A percentile compares a stretch with the other conserved stretches of the same genome.
Evolutionary conservation across 2,888 invertebrate species (phyloP).

Genomic region (Drosophila nr. fundita): DNA sequence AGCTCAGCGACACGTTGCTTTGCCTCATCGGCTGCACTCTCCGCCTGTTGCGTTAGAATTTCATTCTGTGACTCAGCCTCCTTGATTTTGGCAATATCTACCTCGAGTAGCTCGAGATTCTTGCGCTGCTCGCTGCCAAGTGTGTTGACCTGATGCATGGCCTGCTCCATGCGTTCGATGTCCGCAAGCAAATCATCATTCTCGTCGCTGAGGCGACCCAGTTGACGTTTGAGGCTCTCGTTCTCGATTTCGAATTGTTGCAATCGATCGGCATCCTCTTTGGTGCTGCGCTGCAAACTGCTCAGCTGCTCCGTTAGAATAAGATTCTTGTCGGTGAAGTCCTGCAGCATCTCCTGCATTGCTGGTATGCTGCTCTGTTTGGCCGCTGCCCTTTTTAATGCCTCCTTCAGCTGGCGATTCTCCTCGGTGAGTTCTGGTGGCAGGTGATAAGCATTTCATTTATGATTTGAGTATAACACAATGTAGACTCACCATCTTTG

Average conservation of each 20-base stretch:
- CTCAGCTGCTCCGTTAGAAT: constrained; percentile 87
- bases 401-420: constrained; percentile 86
- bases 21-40: constrained; percentile 85
- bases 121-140: constrained; percentile 79
- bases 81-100: constrained; percentile 74
- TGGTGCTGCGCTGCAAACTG: constrained; percentile 64
- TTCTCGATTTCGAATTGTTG: constrained; percentile 87
- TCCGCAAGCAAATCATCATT: constrained; percentile 89
- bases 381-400: constrained; percentile 85
- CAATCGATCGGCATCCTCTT: constrained; percentile 62
- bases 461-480: not conserved
- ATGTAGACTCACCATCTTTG: constrained; percentile 87
- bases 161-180: constrained; percentile 88
- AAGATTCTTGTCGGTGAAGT: constrained; percentile 89
- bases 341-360: constrained; percentile 89
- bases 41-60: constrained; percentile 83
- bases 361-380: constrained; percentile 86
- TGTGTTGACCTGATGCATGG: constrained; percentile 85
- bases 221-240: constrained; percentile 88
- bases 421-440: constrained; percentile 86
- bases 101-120: constrained; percentile 72
- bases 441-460: constrained; percentile 13
- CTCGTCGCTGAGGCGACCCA: constrained; percentile 87
- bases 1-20: constrained; percentile 64
- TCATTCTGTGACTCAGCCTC: constrained; percentile 65